phyloP scores from a whole-genome alignment of 2,113 vertebrate genomes.

The Callipepla californica region DNA sequence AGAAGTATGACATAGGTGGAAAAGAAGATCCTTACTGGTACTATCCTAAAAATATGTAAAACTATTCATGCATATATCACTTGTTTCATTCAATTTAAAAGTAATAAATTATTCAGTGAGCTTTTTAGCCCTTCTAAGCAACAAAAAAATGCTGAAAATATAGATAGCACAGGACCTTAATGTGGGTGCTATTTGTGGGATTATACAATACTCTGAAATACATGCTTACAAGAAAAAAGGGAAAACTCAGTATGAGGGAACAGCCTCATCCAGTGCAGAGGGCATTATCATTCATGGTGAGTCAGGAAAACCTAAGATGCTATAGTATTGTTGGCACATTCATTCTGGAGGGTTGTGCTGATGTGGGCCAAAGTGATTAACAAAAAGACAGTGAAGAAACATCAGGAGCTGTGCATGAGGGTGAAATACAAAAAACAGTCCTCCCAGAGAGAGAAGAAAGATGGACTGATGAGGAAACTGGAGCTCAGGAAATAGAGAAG shows the following conservation, averaged over 20 bases:
- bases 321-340: neutral
- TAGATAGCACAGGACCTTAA: neutral
- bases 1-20: neutral
- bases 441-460: neutral
- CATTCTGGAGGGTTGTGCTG: neutral
- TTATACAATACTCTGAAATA: neutral
- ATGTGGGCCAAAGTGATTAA: neutral
- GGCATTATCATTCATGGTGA: neutral
- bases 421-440: neutral
- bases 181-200: neutral
- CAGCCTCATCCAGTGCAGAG: neutral
- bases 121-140: neutral
- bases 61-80: neutral
- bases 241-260: neutral
- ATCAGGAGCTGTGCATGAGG: accelerated
- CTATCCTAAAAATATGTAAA: neutral
- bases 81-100: neutral
- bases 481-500: neutral
- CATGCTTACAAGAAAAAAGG: neutral
- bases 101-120: neutral
- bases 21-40: neutral
- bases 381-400: neutral
- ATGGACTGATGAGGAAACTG: neutral
- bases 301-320: neutral
- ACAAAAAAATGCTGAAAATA: neutral